Evolutionary conservation across 1,140 invertebrate genomes (phyloP), one percentile per base, ranked within the genome.

Genomic region (Protaetia brevitarsis): DNA sequence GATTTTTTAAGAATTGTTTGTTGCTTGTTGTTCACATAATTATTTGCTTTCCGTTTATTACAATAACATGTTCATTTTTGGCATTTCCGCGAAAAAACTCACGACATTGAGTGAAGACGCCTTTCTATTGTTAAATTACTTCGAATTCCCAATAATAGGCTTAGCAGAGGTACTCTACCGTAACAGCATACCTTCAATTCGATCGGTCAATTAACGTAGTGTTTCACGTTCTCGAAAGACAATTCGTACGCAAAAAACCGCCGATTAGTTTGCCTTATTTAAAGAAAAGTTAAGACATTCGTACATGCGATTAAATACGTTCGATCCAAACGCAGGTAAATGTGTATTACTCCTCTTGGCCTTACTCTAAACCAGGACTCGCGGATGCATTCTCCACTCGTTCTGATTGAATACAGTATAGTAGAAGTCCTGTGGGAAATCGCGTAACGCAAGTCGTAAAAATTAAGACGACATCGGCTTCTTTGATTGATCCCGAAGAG

Each of bases 241-340:
- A 10, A 36, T 36, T 36, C 34, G 34, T 13, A n/a, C 8, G 34
- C 16, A n/a, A 8, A 36, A 36, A 36, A 36, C 34, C 34, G 8
- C 16, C 34, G 34, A 36, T 36, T 36, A 36, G 34, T 36, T 36
- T 36, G 34, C 34, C 34, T 36, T 36, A 36, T 36, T n/a, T 36
- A 36, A 36, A 36, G 34, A 36, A 36, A 36, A 36, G 34, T 36
- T 36, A 36, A 36, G 34, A 36, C 34, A 36, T 36, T 36, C 34
- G 34, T 36, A 36, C 34, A 10, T 10, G 10, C 34, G 34, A 36
- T n/a, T n/a, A n/a, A n/a, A 36, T 36, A 13, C 34, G n/a, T 36
- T 10, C 34, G 16, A 36, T 36, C 16, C 34, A 13, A 36, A 8
- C 2, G 34, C 34, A 36, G 16, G 16, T 36, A 36, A 36, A 36